Percentiles rank a stretch among this genome's conserved stretches.
Evolutionary conservation across 2,888 invertebrate species (phyloP).

Genomic region (Cephus spinipes): DNA sequence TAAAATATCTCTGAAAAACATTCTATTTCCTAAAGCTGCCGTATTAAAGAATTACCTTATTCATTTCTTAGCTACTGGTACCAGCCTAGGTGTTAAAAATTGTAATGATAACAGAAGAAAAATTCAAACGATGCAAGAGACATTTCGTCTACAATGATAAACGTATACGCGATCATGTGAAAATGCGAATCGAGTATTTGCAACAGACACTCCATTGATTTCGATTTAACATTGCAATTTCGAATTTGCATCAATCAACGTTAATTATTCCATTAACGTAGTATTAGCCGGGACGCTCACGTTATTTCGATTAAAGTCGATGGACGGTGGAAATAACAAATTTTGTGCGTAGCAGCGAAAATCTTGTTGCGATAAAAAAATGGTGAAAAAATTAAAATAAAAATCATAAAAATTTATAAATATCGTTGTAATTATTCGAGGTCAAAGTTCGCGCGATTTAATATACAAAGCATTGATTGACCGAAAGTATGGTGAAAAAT

Average conservation of each 20-base stretch:
- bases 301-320: not conserved
- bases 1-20: not conserved
- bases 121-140: not conserved
- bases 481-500: not conserved
- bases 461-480: not conserved
- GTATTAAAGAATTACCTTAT: not conserved
- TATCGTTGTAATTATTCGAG: not conserved
- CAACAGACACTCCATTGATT: not conserved
- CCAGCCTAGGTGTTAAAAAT: no score
- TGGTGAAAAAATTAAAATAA: not conserved
- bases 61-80: no score
- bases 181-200: not conserved
- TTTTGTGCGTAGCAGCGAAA: not conserved
- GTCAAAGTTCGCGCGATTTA: not conserved
- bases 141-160: not conserved
- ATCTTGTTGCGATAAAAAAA: not conserved
- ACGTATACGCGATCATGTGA: not conserved
- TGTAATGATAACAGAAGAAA: no score
- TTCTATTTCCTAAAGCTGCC: not conserved
- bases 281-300: not conserved
- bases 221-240: not conserved
- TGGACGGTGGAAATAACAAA: not conserved
- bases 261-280: not conserved
- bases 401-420: not conserved
- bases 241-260: not conserved